Evolutionary conservation across 2,888 invertebrate species (phyloP).

Genomic region (Caenorhabditis macrosperma): DNA sequence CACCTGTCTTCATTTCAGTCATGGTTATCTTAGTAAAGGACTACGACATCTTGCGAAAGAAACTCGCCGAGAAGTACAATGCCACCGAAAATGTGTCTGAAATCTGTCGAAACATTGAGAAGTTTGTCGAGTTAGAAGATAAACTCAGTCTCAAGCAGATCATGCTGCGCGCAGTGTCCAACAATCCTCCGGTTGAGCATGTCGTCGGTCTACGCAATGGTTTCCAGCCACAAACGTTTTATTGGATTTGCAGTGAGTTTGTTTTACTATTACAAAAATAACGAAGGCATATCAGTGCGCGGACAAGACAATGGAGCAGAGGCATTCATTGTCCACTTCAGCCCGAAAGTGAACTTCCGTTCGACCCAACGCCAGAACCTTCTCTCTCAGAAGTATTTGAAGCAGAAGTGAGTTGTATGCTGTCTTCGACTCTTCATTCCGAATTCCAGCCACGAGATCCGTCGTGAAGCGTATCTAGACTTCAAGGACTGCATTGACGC

Average conservation of each 20-base stretch:
- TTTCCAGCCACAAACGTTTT: neutral
- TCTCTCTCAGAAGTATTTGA: neutral
- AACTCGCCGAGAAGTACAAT: neutral
- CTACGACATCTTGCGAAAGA: neutral
- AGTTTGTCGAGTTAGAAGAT: neutral
- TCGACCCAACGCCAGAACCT: neutral
- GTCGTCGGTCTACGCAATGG: neutral
- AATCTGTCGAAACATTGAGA: neutral
- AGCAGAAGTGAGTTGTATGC: neutral
- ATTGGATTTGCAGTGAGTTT: neutral
- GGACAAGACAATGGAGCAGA: neutral
- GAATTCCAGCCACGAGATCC: neutral
- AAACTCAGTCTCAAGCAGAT: neutral
- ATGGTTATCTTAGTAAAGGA: neutral
- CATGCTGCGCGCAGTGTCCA: neutral
- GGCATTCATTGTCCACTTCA: neutral
- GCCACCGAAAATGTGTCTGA: neutral
- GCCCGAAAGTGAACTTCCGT: neutral
- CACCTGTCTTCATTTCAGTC: neutral
- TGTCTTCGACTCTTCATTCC: too few relatives aligned
- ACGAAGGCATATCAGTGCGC: neutral
- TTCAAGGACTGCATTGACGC: neutral
- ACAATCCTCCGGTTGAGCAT: too few relatives aligned
- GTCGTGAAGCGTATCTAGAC: neutral
- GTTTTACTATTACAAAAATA: neutral